Percentiles rank a stretch among this genome's conserved stretches.
phyloP scores from a whole-genome alignment of 2,113 vertebrate genomes.

The Falco punctatus region DNA sequence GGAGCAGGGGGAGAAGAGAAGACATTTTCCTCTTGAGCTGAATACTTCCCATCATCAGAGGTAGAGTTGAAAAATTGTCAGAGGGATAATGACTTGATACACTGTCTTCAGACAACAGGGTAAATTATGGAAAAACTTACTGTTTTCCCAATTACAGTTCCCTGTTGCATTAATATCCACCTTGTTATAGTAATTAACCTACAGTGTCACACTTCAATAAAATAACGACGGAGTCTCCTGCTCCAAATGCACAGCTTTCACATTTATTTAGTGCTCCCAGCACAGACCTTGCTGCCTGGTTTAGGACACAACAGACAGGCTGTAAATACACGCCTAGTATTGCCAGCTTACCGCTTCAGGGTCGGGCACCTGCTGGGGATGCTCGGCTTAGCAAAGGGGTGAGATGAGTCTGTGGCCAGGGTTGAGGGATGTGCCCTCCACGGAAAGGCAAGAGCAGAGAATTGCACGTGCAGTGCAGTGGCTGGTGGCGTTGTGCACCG shows the following conservation, averaged over 20 bases:
- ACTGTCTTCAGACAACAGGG: neutral
- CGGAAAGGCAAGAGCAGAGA: neutral
- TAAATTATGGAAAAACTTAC: neutral
- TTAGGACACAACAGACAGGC: neutral
- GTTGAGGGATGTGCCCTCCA: accelerated
- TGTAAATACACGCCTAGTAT: neutral
- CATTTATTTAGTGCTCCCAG: neutral
- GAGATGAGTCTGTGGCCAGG: neutral
- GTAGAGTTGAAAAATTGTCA: neutral
- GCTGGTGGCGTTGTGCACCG: accelerated
- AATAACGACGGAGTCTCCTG: neutral
- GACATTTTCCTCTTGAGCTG: neutral
- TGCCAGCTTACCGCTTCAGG: neutral
- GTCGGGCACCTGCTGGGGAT: neutral
- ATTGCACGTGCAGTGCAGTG: accelerated
- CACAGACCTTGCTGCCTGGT: neutral
- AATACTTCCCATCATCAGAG: neutral
- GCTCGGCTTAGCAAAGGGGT: neutral
- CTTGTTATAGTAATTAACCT: neutral
- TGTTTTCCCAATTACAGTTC: neutral
- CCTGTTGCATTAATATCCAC: neutral
- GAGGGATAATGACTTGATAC: neutral
- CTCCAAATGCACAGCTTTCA: neutral
- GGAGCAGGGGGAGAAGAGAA: neutral
- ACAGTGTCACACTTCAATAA: neutral